Conservation (phyloP, 2,888 invertebrate species). For the Thyatira batis region DNA sequence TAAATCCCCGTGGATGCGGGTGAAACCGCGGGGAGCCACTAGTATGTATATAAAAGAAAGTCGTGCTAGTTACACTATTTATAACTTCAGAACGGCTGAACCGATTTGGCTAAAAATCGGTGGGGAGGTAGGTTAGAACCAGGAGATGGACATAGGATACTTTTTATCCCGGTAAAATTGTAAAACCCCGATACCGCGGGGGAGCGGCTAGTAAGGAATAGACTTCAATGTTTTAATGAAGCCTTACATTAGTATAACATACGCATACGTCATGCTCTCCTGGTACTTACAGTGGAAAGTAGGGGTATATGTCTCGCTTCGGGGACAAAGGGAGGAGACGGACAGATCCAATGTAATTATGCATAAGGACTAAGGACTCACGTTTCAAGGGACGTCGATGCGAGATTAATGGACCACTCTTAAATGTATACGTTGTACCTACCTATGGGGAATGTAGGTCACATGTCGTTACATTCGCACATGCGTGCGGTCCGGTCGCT, state of each 20-base stretch:
- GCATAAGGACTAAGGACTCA: constrained; percentile 44
- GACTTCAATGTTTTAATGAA: too few species aligned
- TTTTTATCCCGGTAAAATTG: too few species aligned
- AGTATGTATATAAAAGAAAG: too few species aligned
- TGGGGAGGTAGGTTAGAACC: too few species aligned
- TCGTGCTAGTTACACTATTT: too few species aligned
- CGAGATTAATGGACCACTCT: constrained; percentile 38
- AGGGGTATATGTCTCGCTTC: background rate
- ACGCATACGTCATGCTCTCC: background rate
- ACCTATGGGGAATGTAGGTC: background rate
- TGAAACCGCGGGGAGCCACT: too few species aligned
- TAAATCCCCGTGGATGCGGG: too few species aligned
- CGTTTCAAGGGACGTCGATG: constrained; percentile 23
- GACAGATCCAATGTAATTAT: constrained; percentile 43
- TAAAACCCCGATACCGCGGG: too few species aligned
- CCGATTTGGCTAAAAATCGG: too few species aligned
- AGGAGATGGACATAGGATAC: too few species aligned
- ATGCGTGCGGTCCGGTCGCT: background rate
- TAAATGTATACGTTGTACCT: constrained; percentile 5
- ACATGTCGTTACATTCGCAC: background rate
- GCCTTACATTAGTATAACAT: background rate
- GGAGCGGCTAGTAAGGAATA: too few species aligned
- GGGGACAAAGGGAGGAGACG: constrained; percentile 29
- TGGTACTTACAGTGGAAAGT: background rate
- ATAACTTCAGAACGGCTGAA: too few species aligned